Percentiles rank a stretch among this genome's conserved stretches.
phyloP scores from a whole-genome alignment of 2,888 invertebrate genomes.

The Philereme transversata region DNA sequence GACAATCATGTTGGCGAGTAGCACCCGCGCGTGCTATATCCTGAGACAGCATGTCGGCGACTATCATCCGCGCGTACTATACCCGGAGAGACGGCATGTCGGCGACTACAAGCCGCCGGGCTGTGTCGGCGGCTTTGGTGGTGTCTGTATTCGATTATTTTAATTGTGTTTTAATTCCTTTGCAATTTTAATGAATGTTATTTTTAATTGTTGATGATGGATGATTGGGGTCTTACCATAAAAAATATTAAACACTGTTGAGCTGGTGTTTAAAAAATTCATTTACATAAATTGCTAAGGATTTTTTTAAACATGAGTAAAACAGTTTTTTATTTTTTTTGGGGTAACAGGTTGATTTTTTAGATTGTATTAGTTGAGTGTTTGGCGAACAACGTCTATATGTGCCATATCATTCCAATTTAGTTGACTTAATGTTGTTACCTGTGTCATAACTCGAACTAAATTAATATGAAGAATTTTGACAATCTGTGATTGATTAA shows the following conservation, averaged over 20 bases:
- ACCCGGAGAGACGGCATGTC: too few relatives aligned
- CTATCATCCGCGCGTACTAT: too few relatives aligned
- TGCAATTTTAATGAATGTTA: slow-evolving; percentile 33
- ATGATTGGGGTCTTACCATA: slow-evolving; percentile 1
- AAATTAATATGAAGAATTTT: slow-evolving; percentile 21
- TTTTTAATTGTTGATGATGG: slow-evolving; percentile 35
- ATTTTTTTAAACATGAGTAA: too few relatives aligned
- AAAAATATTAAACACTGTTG: too few relatives aligned
- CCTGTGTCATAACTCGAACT: slow-evolving; percentile 29
- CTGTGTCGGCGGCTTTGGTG: neutral
- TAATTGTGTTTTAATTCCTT: slow-evolving; percentile 16
- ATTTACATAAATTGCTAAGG: too few relatives aligned
- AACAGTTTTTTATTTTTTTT: too few relatives aligned
- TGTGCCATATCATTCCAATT: slow-evolving; percentile 25
- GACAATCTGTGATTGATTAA: slow-evolving; percentile 32
- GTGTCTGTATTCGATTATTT: slow-evolving; percentile 17
- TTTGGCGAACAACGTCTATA: slow-evolving; percentile 14
- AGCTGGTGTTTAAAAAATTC: too few relatives aligned
- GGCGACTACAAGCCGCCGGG: too few relatives aligned
- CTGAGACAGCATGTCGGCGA: too few relatives aligned
- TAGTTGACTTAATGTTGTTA: slow-evolving; percentile 35
- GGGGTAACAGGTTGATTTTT: slow-evolving; percentile 10
- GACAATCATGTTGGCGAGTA: too few relatives aligned
- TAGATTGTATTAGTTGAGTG: slow-evolving; percentile 26
- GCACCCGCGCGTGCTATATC: too few relatives aligned